A percentile compares a stretch with the other conserved stretches of the same genome.
phyloP scores from a whole-genome alignment of 2,888 invertebrate genomes.

The Apodemia zela region DNA sequence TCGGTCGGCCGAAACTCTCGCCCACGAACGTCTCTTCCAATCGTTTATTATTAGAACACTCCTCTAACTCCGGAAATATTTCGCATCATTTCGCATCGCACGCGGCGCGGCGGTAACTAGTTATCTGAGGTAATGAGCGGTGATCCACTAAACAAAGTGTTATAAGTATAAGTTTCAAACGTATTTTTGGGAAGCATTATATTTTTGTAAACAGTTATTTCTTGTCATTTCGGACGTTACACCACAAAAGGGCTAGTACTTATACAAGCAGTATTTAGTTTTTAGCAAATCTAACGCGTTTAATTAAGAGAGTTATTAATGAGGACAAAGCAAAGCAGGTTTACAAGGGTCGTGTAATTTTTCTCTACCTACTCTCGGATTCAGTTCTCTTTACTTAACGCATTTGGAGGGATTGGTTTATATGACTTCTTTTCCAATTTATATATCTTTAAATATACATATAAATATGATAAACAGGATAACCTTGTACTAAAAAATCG shows the following conservation, averaged over 20 bases:
- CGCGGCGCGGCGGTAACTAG: conserved; percentile 48
- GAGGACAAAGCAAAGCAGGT: too few relatives aligned
- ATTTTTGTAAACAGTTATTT: not conserved
- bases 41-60: conserved; percentile 79
- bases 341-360: too few relatives aligned
- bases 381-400: too few relatives aligned
- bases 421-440: not conserved
- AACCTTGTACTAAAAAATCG: not conserved
- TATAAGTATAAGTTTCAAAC: not conserved
- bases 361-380: too few relatives aligned
- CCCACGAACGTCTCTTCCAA: conserved; percentile 66
- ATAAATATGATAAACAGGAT: not conserved
- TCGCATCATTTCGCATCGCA: conserved; percentile 78
- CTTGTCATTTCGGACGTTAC: not conserved
- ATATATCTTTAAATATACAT: not conserved
- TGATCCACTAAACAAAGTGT: conserved; percentile 29
- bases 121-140: conserved; percentile 62
- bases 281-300: too few relatives aligned
- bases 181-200: not conserved
- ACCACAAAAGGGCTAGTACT: too few relatives aligned
- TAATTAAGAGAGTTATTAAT: too few relatives aligned
- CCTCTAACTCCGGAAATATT: conserved; percentile 80
- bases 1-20: conserved; percentile 68
- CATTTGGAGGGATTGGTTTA: not conserved
- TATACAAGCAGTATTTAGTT: too few relatives aligned